Base-by-base conservation (phyloP, 2,888 invertebrate genomes). In the Cotesia congregata region DNA sequence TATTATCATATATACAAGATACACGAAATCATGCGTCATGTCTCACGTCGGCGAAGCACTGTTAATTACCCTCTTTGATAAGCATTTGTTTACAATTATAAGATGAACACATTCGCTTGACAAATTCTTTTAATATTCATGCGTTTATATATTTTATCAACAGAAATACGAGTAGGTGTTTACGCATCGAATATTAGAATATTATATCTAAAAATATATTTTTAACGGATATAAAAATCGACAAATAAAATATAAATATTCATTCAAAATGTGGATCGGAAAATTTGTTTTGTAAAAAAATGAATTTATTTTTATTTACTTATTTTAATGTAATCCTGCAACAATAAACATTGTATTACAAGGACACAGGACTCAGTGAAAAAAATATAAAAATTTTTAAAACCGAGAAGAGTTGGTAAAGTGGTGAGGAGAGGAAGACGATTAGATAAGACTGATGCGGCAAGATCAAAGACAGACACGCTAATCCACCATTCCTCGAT, bases 401-500 rank as follows among this genome's bases (percentile, higher is more conserved):
- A 78, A 80, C 79, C 68, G 80, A 72, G 81, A 81, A 77, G 81
- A 79, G 79, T 80, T 81, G 82, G 77, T 78, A 75, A 65, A 67
- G 75, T 71, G 76, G 79, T 79, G 64, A 80, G 78, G 82, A 83
- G 78, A 82, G 82, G 81, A 82, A 79, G 79, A 85, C 85, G 89
- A 88, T 89, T 89, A 89, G 89, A 89, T 89, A 89, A 89, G 88
- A 83, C 83, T 77, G 78, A 78, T 84, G 85, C 88, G 88, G 85
- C 83, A 82, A 88, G 88, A 88, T 89, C 88, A 89, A 89, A 89
- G 88, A 85, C 84, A 83, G 84, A 85, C 85, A 83, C 88, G 87
- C 87, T 89, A 89, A 89, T 89, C 89, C 88, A 86, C 85, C 86
- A 85, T 87, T 88, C 86, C 85, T 87, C 88, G 89, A 89, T 89